These are phyloP conservation scores for Coendou prehensilis DNA, from an alignment of 2,797 vertebrate genomes.

Conservation along the genomic window DNA sequence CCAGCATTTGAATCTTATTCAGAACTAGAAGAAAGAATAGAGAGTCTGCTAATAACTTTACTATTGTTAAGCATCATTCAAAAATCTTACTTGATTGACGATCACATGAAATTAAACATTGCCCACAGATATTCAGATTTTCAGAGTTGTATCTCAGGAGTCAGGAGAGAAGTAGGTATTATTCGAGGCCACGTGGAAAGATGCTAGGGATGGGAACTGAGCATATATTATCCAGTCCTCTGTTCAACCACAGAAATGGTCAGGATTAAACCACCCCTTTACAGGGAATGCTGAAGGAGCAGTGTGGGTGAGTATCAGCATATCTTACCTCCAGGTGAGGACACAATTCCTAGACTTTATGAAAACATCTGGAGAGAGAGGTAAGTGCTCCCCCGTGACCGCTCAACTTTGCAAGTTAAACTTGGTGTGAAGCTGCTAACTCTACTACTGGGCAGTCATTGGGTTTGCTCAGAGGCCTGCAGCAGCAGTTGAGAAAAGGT, in stretches of 20 bases:
- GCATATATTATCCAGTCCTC: not conserved
- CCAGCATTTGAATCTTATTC: not conserved
- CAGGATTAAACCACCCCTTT: not conserved
- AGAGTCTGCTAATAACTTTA: not conserved
- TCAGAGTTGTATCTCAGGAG: not conserved
- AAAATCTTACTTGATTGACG: not conserved
- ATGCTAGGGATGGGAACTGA: not conserved
- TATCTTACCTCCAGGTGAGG: not conserved
- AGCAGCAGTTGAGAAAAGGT: fast-evolving
- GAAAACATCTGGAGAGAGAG: not conserved
- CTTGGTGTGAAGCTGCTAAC: not conserved
- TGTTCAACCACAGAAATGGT: not conserved
- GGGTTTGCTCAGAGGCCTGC: not conserved
- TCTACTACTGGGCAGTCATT: not conserved
- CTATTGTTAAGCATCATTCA: not conserved
- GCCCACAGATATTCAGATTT: not conserved
- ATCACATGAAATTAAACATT: not conserved
- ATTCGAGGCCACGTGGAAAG: not conserved
- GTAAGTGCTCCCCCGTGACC: not conserved
- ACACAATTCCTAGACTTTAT: not conserved
- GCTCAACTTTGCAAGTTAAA: not conserved
- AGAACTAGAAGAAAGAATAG: not conserved
- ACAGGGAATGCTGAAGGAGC: not conserved
- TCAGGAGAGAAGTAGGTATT: not conserved
- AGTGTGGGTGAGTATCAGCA: too few relatives aligned